These are phyloP conservation scores for Tinamus guttatus DNA, from an alignment of 2,113 vertebrate genomes.

Conservation along the genomic window DNA sequence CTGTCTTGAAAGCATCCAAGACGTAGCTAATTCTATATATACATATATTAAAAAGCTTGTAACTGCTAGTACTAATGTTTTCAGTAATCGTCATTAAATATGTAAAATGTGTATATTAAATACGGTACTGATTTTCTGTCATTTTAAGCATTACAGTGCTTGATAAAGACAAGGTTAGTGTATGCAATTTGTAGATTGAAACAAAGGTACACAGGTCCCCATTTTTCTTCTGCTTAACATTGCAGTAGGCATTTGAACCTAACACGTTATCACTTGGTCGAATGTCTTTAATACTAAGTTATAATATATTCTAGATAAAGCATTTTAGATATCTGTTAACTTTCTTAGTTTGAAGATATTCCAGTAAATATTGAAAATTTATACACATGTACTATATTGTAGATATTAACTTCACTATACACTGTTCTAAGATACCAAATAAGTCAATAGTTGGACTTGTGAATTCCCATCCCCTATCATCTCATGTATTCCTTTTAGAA, in stretches of 20 bases:
- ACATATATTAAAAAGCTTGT: not conserved
- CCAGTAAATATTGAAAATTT: not conserved
- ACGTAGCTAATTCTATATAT: not conserved
- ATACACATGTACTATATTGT: not conserved
- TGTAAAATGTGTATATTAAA: not conserved
- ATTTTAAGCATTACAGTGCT: not conserved
- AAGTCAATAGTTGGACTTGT: not conserved
- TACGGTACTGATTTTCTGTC: rapidly evolving
- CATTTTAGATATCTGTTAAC: not conserved
- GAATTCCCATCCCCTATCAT: not conserved
- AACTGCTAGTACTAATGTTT: not conserved
- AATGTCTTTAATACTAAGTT: not conserved
- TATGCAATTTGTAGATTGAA: not conserved
- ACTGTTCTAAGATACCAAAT: not conserved
- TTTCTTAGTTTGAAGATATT: not conserved
- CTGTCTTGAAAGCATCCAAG: not conserved
- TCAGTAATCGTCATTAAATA: not conserved
- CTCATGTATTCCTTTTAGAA: not conserved
- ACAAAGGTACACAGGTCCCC: not conserved
- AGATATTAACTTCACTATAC: not conserved
- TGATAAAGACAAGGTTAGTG: not conserved
- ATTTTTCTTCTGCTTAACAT: not conserved
- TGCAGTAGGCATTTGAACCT: not conserved
- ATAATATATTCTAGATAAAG: not conserved
- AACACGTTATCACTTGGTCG: not conserved